Evolutionary conservation across 2,797 vertebrate genomes (phyloP), one percentile per base, ranked within the genome.

Genomic region (Amblyopsis hoosieri): DNA sequence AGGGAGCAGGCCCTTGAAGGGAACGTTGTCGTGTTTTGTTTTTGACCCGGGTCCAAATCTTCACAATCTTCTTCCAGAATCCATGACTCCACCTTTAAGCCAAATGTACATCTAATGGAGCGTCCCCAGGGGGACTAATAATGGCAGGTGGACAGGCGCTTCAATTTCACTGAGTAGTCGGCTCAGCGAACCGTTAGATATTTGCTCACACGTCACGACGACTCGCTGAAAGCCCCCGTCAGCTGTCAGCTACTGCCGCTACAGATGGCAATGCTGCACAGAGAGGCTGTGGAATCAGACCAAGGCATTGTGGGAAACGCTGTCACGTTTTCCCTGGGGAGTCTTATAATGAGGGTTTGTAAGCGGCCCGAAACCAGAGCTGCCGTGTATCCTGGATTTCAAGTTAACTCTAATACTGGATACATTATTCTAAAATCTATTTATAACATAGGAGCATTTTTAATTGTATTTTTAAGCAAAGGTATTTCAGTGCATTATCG

Each of bases 221-320:
- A 62, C 67, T 79, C 57, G 53, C 65, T 76, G 69, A 65, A 74
- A 69, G 58, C 64, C 46, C 71, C 59, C 15, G 63, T 79, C 79
- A 79, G 19, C 70, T 74, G 72, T 72, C 79, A 62, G 76, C 71
- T 70, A 56, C 54, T 56, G 19, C 60, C 12, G 62, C 75, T 47
- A 49, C 81, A 87, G 79, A 82, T 79, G 82, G 77, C 54, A 45
- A 60, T 2, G 57, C 46, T 6, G 65, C 62, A 17, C 42, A 46
- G 33, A 65, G 56, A 67, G 71, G 31, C 54, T 62, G 64, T 2
- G 10, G 59, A 71, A 66, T 67, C 45, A 0, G 9, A 72, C 12
- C 12, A 47, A 14, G 47, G 53, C 19, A 12, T 11, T 15, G 29
- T 29, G n/a, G 5, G 33, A 31, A 56, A 51, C 1, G 31, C 17